phyloP scores from a whole-genome alignment of 2,888 invertebrate genomes.

The Sericinus montela region DNA sequence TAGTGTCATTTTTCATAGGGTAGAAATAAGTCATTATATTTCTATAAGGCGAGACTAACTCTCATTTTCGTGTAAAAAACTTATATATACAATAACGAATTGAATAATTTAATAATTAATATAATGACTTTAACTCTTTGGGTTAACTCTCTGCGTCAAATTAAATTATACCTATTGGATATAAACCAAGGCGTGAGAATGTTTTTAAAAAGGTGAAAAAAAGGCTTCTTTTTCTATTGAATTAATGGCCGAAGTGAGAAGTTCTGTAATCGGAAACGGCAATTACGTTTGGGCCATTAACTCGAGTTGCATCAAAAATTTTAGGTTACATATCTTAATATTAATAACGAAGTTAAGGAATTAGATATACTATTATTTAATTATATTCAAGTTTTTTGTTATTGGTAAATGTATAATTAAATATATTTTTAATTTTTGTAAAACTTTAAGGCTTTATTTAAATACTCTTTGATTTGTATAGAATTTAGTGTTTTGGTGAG shows the following conservation, averaged over 20 bases:
- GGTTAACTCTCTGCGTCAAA: conserved; percentile 52
- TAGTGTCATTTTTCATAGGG: too few species aligned
- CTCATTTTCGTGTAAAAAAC: neutral
- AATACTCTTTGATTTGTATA: too few species aligned
- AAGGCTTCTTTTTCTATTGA: conserved; percentile 32
- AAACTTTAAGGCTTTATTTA: too few species aligned
- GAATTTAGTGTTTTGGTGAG: too few species aligned
- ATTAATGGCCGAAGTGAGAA: conserved; percentile 35
- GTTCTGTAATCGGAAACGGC: conserved; percentile 24
- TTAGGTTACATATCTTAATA: neutral
- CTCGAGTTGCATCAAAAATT: neutral
- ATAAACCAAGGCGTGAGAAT: conserved; percentile 62
- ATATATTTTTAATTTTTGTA: too few species aligned
- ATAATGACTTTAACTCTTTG: conserved; percentile 40
- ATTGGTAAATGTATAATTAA: too few species aligned
- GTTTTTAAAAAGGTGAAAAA: conserved; percentile 24
- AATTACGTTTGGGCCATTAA: conserved; percentile 19
- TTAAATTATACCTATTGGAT: conserved; percentile 58
- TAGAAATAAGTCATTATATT: too few species aligned
- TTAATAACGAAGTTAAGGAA: neutral
- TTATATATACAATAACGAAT: neutral
- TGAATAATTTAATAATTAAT: conserved; percentile 22
- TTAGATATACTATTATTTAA: neutral
- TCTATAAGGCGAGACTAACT: neutral
- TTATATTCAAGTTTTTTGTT: too few species aligned